A percentile compares a stretch with the other conserved stretches of the same genome.
Evolutionary conservation across 2,888 invertebrate species (phyloP).

Genomic region (Drosophila pullipes): DNA sequence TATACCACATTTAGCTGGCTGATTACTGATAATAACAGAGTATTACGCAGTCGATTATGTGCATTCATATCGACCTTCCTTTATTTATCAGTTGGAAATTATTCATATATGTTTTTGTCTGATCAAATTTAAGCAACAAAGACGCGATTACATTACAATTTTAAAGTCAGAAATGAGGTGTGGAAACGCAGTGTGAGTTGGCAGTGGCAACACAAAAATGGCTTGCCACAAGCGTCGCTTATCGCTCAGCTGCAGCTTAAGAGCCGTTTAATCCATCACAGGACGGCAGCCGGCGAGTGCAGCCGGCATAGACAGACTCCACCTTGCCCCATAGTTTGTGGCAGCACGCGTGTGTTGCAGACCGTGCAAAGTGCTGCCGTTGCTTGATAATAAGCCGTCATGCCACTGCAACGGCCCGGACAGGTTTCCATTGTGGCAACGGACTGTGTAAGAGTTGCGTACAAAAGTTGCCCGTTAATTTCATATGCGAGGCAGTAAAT

Average conservation of each 20-base stretch:
- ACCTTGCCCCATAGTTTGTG: slow-evolving; percentile 4
- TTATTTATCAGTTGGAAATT: neutral
- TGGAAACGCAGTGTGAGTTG: slow-evolving; percentile 28
- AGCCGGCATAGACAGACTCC: slow-evolving; percentile 41
- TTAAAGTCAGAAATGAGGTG: slow-evolving; percentile 43
- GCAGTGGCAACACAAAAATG: slow-evolving; percentile 44
- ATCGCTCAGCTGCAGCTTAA: slow-evolving; percentile 73
- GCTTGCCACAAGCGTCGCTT: slow-evolving; percentile 59
- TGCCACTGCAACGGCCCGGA: slow-evolving; percentile 31
- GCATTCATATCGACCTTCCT: neutral
- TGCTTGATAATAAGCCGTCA: slow-evolving; percentile 74
- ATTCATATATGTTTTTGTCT: slow-evolving; percentile 17
- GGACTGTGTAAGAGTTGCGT: slow-evolving; percentile 34
- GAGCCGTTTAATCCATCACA: slow-evolving; percentile 72
- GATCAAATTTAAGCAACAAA: neutral
- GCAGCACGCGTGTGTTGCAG: slow-evolving; percentile 40
- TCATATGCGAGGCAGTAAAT: slow-evolving; percentile 8
- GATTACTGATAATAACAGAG: neutral
- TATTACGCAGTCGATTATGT: neutral
- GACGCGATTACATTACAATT: slow-evolving; percentile 65
- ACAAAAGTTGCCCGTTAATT: slow-evolving; percentile 38
- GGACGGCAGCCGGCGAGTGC: slow-evolving; percentile 50
- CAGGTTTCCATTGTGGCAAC: slow-evolving; percentile 46
- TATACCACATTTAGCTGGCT: rapidly evolving
- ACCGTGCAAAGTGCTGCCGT: slow-evolving; percentile 64